These are phyloP conservation scores for Apogon talboti DNA, from an alignment of 2,797 vertebrate species.

Conservation along the genomic window DNA sequence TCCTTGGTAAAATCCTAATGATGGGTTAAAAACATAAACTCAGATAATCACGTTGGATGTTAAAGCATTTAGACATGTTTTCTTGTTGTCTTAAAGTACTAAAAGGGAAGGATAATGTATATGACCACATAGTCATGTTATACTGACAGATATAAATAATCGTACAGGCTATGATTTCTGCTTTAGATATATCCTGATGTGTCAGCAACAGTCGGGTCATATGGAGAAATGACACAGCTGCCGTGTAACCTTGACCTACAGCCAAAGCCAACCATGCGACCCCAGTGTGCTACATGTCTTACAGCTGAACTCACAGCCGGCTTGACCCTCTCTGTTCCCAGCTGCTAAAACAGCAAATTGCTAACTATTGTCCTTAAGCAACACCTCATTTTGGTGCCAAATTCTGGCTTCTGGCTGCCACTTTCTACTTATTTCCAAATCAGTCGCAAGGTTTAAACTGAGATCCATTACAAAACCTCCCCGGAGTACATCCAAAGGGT, in stretches of 20 bases:
- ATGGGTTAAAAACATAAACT: constrained; percentile 3
- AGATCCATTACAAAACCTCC: constrained; percentile 50
- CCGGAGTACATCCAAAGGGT: constrained; percentile 33
- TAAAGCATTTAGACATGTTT: not conserved
- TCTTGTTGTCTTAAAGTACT: not conserved
- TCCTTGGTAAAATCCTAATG: not conserved
- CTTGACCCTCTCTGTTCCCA: constrained; percentile 18
- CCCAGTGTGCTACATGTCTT: constrained; percentile 29
- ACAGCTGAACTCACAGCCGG: constrained; percentile 42
- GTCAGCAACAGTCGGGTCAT: constrained; percentile 16
- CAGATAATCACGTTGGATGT: not conserved
- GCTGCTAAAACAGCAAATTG: constrained; percentile 30
- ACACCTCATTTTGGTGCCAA: constrained; percentile 40
- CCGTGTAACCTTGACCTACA: constrained; percentile 31
- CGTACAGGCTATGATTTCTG: not conserved
- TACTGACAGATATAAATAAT: not conserved
- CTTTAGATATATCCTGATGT: not conserved
- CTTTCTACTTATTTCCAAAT: constrained; percentile 59
- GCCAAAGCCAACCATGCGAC: constrained; percentile 10
- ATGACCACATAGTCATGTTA: not conserved
- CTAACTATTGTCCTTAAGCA: constrained; percentile 50
- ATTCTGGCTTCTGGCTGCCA: constrained; percentile 34
- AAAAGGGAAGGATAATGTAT: not conserved
- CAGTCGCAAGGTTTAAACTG: constrained; percentile 32
- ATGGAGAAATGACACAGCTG: constrained; percentile 27